These are phyloP conservation scores for Stenolophus ochropezus DNA, from an alignment of 2,888 invertebrate species.

Conservation along the genomic window DNA sequence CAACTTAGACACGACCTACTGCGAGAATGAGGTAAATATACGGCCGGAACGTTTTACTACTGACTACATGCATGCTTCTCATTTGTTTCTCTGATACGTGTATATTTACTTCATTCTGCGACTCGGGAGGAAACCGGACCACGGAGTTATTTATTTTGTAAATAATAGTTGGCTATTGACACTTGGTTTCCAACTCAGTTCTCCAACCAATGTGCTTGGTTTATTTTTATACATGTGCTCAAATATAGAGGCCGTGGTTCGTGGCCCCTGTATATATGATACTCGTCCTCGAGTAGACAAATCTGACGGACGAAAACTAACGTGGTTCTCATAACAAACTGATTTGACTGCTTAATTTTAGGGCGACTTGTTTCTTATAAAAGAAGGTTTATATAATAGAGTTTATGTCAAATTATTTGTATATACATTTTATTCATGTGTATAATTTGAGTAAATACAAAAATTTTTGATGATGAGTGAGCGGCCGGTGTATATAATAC, in stretches of 20 bases:
- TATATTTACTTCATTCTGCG: no score
- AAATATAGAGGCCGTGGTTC: not conserved
- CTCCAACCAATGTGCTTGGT: not conserved
- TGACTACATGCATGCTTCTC: no score
- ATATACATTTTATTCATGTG: constrained; percentile 53
- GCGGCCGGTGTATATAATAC: constrained; percentile 17
- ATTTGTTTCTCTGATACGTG: no score
- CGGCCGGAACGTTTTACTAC: no score
- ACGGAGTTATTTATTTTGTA: not conserved
- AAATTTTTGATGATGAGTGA: constrained; percentile 20
- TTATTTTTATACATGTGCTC: not conserved
- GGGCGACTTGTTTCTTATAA: constrained; percentile 51
- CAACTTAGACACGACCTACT: no score
- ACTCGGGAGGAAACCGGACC: not conserved
- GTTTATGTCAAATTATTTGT: constrained; percentile 54
- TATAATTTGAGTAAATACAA: constrained; percentile 50
- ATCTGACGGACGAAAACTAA: not conserved
- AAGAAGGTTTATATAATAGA: constrained; percentile 51
- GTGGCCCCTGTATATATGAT: not conserved
- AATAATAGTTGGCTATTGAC: not conserved
- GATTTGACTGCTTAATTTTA: constrained; percentile 52
- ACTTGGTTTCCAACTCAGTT: not conserved
- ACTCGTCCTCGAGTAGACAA: not conserved
- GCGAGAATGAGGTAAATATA: no score
- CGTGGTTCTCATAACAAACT: constrained; percentile 38